phyloP scores from a whole-genome alignment of 2,797 vertebrate species.

The Chiloscyllium punctatum region DNA sequence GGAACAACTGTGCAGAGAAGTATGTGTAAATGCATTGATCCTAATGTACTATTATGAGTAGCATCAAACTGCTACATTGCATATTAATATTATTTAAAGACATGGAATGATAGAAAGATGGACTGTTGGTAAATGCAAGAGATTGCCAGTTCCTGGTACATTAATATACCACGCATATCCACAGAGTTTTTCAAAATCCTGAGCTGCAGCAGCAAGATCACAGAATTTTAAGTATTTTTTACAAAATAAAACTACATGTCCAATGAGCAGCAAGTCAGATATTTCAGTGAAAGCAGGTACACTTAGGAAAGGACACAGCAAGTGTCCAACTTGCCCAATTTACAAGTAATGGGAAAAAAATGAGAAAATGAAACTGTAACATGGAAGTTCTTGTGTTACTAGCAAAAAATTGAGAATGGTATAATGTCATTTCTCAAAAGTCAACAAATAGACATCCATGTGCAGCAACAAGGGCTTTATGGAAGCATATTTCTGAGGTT shows the following conservation, averaged over 20 bases:
- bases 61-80: background rate
- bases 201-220: background rate
- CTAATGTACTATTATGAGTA: background rate
- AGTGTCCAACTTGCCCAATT: background rate
- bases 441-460: background rate
- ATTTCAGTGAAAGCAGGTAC: background rate
- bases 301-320: background rate
- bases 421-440: background rate
- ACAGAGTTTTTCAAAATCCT: background rate
- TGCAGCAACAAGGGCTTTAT: background rate
- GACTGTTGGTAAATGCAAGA: background rate
- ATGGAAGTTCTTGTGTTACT: background rate
- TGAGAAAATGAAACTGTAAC: background rate
- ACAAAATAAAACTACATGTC: background rate
- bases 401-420: background rate
- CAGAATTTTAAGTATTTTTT: background rate
- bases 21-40: background rate
- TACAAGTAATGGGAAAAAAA: background rate
- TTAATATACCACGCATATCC: background rate
- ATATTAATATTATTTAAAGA: background rate
- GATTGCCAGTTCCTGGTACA: background rate
- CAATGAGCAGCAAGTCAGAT: background rate
- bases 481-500: background rate
- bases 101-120: too few species aligned
- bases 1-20: background rate